Conservation (phyloP, 2,797 vertebrate species). For the Borostomias antarcticus region DNA sequence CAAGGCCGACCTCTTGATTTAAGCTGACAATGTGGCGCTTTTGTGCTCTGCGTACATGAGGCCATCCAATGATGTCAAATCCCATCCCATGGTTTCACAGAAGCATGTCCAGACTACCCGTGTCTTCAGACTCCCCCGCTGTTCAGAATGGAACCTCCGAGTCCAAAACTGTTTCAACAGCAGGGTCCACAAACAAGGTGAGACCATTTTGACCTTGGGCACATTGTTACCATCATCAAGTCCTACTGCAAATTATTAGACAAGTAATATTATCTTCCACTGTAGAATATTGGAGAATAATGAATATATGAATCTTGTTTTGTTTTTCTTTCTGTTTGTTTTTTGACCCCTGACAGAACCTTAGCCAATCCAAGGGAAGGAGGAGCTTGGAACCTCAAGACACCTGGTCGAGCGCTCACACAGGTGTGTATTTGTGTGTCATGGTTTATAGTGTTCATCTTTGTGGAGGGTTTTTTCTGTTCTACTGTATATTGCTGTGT, state of each 20-base stretch:
- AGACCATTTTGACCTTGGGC: background rate
- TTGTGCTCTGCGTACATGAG: background rate
- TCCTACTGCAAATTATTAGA: too few species aligned
- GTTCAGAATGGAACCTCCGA: conserved; percentile 67
- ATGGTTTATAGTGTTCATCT: background rate
- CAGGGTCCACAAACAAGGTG: conserved; percentile 60
- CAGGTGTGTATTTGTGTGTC: conserved; percentile 54
- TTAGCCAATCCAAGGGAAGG: conserved; percentile 43
- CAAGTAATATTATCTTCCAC: background rate
- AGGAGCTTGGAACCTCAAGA: conserved; percentile 64
- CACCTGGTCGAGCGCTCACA: conserved; percentile 49
- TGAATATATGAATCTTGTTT: background rate
- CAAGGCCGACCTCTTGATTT: background rate
- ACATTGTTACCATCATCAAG: background rate
- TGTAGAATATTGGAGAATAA: too few species aligned
- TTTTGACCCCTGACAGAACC: too few species aligned
- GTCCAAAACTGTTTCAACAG: conserved; percentile 41
- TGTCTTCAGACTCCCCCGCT: conserved; percentile 52
- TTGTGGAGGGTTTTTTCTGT: background rate
- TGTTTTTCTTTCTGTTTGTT: too few species aligned
- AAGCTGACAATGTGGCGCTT: background rate
- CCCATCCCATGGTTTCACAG: conserved; percentile 52
- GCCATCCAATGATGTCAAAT: conserved; percentile 13
- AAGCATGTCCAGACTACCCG: conserved; percentile 72
- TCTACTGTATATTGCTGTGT: background rate